Evolutionary conservation across 2,888 invertebrate genomes (phyloP).

Genomic region (Vanessa cardui): DNA sequence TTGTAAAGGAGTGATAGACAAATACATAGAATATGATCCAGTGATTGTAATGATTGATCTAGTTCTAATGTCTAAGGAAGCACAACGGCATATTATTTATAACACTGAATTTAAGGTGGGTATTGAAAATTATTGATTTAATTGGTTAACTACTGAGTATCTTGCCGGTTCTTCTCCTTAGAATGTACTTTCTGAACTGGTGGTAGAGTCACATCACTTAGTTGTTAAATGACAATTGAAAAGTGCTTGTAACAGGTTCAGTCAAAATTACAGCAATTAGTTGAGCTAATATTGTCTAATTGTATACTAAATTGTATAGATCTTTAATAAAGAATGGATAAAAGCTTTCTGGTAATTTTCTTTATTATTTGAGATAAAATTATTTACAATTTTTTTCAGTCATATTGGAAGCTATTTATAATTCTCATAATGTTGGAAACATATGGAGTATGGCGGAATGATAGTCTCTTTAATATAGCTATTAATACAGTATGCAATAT

Average conservation of each 20-base stretch:
- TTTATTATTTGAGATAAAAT: not conserved
- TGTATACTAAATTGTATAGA: no score
- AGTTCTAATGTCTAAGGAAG: conserved; percentile 89
- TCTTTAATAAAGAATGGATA: no score
- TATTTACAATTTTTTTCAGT: conserved; percentile 63
- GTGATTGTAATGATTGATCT: conserved; percentile 93
- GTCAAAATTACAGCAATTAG: no score
- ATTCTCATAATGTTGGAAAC: conserved; percentile 91
- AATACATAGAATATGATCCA: conserved; percentile 96
- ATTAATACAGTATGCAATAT: conserved; percentile 61
- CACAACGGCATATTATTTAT: conserved; percentile 92
- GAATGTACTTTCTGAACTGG: no score
- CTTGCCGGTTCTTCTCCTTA: no score
- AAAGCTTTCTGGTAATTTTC: no score
- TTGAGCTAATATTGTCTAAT: no score
- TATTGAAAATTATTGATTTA: conserved; percentile 3
- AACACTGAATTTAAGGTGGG: conserved; percentile 90
- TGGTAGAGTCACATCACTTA: no score
- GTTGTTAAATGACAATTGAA: no score
- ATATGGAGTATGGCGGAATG: conserved; percentile 86
- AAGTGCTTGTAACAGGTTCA: no score
- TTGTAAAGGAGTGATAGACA: conserved; percentile 91
- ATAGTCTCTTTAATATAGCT: conserved; percentile 65
- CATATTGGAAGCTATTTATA: conserved; percentile 90
- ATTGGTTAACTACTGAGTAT: no score